Evolutionary conservation across 2,113 vertebrate species (phyloP).

Genomic region (Spermophilus dauricus): DNA sequence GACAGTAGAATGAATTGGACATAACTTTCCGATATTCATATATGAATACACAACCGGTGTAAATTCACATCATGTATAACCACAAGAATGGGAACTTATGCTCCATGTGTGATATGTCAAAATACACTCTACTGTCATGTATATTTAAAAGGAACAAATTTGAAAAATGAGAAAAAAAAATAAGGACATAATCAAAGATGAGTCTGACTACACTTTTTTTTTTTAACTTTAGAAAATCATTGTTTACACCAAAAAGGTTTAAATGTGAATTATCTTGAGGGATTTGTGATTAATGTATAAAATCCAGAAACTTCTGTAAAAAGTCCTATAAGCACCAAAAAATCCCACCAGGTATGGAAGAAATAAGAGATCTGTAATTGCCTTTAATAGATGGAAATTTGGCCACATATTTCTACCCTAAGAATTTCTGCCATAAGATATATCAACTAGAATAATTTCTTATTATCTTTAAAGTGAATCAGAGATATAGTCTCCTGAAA

Average conservation of each 20-base stretch:
- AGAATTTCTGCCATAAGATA: not conserved
- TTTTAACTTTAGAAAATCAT: not conserved
- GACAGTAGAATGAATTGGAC: too few relatives aligned
- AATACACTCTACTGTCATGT: too few relatives aligned
- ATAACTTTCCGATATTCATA: too few relatives aligned
- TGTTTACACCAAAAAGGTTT: constrained; percentile 3
- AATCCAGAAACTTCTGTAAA: not conserved
- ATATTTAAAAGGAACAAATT: too few relatives aligned
- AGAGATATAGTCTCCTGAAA: not conserved
- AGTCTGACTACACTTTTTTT: not conserved
- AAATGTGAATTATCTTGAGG: not conserved
- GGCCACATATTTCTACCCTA: not conserved
- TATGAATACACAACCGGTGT: too few relatives aligned
- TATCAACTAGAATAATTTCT: not conserved
- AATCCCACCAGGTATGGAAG: not conserved
- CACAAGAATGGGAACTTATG: too few relatives aligned
- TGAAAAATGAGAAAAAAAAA: not conserved
- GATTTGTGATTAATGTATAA: constrained; percentile 2
- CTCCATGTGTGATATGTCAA: too few relatives aligned
- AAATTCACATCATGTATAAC: too few relatives aligned
- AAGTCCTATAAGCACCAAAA: not conserved
- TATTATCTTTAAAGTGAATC: constrained; percentile 28
- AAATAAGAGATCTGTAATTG: not conserved
- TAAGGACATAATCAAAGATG: not conserved
- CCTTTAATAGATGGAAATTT: not conserved